Evolutionary conservation across 2,888 invertebrate species (phyloP).

Genomic region (Lasioglossum leucozonium): DNA sequence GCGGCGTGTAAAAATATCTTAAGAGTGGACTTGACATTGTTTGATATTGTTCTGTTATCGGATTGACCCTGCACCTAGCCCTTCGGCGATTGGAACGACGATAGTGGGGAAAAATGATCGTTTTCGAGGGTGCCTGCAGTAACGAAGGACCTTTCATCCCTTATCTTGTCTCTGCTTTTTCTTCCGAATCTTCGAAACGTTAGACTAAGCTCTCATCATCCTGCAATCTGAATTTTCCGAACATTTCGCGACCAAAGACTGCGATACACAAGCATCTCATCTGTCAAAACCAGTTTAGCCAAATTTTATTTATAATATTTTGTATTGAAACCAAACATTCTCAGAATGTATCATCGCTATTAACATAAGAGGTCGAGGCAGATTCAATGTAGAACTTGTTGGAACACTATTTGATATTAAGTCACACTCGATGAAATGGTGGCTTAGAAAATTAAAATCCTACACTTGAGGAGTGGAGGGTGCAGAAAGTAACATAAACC

Average conservation of each 20-base stretch:
- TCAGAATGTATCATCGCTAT: neutral
- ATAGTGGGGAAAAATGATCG: neutral
- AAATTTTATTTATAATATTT: too few species aligned
- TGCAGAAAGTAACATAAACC: neutral
- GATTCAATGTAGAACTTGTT: neutral
- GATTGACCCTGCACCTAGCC: neutral
- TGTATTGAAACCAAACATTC: neutral
- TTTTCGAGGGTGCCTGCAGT: neutral
- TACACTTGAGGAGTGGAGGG: neutral
- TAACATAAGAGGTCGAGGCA: neutral
- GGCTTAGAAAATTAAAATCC: too few species aligned
- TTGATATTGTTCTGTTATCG: conserved; percentile 6
- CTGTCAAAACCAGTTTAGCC: too few species aligned
- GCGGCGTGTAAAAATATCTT: neutral
- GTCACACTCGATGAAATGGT: too few species aligned
- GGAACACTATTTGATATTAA: too few species aligned
- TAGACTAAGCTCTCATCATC: neutral
- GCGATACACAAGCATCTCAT: neutral
- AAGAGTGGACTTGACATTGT: conserved; percentile 1
- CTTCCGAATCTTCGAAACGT: neutral
- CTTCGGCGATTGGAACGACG: neutral
- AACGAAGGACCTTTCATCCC: neutral
- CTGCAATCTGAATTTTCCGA: neutral
- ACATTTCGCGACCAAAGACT: neutral
- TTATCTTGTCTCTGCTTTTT: neutral